Base-by-base conservation (phyloP, 2,113 vertebrate species). In the Okapia johnstoni region DNA sequence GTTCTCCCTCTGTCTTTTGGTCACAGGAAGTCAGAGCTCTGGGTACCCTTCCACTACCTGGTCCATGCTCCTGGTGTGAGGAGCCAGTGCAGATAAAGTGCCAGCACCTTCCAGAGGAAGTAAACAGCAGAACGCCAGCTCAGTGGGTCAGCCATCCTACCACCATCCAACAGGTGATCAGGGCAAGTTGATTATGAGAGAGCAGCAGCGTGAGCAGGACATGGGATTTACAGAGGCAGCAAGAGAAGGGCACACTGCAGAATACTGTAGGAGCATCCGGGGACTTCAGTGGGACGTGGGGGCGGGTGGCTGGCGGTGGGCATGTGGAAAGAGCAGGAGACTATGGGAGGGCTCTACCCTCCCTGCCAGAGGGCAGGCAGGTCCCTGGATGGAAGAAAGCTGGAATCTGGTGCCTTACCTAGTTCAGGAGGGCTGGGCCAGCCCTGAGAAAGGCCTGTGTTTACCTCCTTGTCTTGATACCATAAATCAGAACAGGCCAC, bases 271-370 rank as follows among this genome's bases (percentile, higher is more conserved):
- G 36, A 26, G 3, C 46, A 50, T 11, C 13, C 5, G 12, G 16
- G 54, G 54, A 13, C n/a, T 85, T 84, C 55, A 61, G n/a, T 21
- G 52, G 54, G 54, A 13, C 3, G 1, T 10, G 15, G 33, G 5
- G 54, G 66, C 4, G 3, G n/a, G n/a, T n/a, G n/a, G n/a, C n/a
- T n/a, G 28, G 13, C n/a, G 17, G 9, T 21, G 0, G 2, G 66
- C 19, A 70, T 23, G 66, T 77, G n/a, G 19, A 46, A 36, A 40
- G 43, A 88, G 7, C 33, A 73, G 5, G 30, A 80, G 50, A 4
- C 40, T 48, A 5, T 25, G 5, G 25, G 43, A 55, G 16, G 15
- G 13, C 19, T 80, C 63, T 54, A 15, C 9, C 5, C 6, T 36
- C 77, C n/a, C 19, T 81, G 26, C 2, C 46, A 63, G 60, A 81